Evolutionary conservation across 2,888 invertebrate genomes (phyloP).

Genomic region (Synanthedon myopaeformis): DNA sequence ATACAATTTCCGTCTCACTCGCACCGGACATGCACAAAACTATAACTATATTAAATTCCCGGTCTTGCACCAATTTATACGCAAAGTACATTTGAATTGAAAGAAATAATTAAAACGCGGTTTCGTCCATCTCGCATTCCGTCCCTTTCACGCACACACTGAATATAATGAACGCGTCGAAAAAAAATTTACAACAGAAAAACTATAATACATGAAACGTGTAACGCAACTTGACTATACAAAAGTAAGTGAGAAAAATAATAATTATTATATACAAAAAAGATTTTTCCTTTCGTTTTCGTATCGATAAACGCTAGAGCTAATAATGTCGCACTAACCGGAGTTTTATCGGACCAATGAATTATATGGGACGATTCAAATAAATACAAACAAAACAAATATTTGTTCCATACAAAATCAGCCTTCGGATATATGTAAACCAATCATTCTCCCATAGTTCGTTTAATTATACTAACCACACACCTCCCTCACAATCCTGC

Average conservation of each 20-base stretch:
- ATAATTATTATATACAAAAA: constrained; percentile 32
- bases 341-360: neutral
- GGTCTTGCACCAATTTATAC: no score
- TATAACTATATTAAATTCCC: no score
- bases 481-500: neutral
- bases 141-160: constrained; percentile 9
- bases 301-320: constrained; percentile 11
- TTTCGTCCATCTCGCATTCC: no score
- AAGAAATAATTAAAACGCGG: no score
- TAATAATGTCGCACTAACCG: neutral
- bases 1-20: constrained; percentile 5
- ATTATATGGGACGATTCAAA: neutral
- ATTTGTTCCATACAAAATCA: constrained; percentile 40
- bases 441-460: constrained; percentile 36
- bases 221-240: constrained; percentile 42
- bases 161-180: constrained; percentile 15
- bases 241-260: constrained; percentile 39
- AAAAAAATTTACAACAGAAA: constrained; percentile 54
- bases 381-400: constrained; percentile 21
- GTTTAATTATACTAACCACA: constrained; percentile 17
- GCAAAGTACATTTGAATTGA: no score
- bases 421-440: constrained; percentile 38
- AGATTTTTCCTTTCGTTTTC: constrained; percentile 18
- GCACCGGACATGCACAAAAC: constrained; percentile 3
- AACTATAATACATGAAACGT: constrained; percentile 34